Evolutionary conservation across 2,113 vertebrate genomes (phyloP), one percentile per base, ranked within the genome.

Genomic region (Cottus gobio): DNA sequence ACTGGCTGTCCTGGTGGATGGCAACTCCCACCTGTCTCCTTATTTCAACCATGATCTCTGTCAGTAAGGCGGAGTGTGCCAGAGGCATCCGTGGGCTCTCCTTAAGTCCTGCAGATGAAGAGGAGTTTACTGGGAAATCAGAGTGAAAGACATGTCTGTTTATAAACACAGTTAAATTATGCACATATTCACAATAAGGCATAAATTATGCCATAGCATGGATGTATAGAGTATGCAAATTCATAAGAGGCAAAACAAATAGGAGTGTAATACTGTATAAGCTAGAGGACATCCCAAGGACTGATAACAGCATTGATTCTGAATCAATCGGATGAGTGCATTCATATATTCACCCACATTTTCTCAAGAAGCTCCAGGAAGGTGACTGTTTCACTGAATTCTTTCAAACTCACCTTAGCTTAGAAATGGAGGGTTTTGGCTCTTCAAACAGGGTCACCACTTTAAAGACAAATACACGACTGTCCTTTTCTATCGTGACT

Each of bases 81-180:
- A 95, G 90, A 22, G 95, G 92, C 86, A 96, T 94, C 62, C 90
- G 44, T 36, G 91, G 91, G 52, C 95, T 96, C 87, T 96, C 94
- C 79, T 94, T 95, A 70, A 96, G 85, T 63, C 95, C 95, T 96
- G 79, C 44, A 50, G 64, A 86, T 11, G 31, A 71, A 28, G 56
- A 71, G 5, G 26, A 79, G 70, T 63, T 71, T 57, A 31, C 34
- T 66, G 28, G 39, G 28, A 42, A 66, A 34, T 60, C 26, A 71
- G n/a, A 54, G 12, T 30, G 56, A 84, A 16, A 75, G n/a, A 44
- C 48, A 67, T 8, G 12, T 76, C 67, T 44, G 0, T 79, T 76
- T 28, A 0, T 44, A 72, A 30, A 0, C 30, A 16, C 11, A 3
- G 15, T 68, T 48, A 64, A 79, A 69, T 85, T 44, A 82, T 79